Evolutionary conservation across 2,888 invertebrate species (phyloP), one percentile per base, ranked within the genome.

Genomic region (Stenchaetothrips biformis): DNA sequence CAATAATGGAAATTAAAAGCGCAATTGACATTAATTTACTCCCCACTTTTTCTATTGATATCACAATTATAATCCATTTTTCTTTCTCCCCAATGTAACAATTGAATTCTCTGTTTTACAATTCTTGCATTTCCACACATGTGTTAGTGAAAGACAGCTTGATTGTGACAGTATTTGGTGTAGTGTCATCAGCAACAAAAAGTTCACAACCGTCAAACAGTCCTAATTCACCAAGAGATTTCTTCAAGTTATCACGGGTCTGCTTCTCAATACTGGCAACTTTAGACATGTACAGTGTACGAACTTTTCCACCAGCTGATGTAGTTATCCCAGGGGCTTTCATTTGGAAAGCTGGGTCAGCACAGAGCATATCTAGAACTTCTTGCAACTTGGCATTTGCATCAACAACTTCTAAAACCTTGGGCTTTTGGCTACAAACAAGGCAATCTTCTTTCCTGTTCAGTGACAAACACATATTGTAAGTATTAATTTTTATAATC

Each of bases 281-380:
- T 18, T 93, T 93, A 48, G 95, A 92, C 92, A 99, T 96, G 86
- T 98, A 99, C 16, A 99, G 89, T 0, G 98, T 98, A 87, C 94
- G 95, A 86, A 93, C 94, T 86, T 93, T 95, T 6, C 95, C 96
- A 85, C 93, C 91, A 77, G 94, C 90, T 7, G 91, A 89, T 25
- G 94, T 92, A 0, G 96, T 95, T 48, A 97, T 91, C 67, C 97
- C 90, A 79, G 99, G 99, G 85, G 92, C 94, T 87, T 94, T 96
- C 94, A 99, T 96, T 88, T 97, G 94, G 86, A 92, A 96, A 27
- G 91, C 90, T 0, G 90, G 88, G 85, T 91, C 92, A 83, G 95
- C 94, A 82, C 93, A 92, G 0, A 99, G 89, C 83, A 92, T 89
- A 83, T 94, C 92, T 83, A 98, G 92, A 1, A 99, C 89, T 83